Conservation (phyloP, 2,113 vertebrate species). For the Megaceryle torquata region DNA sequence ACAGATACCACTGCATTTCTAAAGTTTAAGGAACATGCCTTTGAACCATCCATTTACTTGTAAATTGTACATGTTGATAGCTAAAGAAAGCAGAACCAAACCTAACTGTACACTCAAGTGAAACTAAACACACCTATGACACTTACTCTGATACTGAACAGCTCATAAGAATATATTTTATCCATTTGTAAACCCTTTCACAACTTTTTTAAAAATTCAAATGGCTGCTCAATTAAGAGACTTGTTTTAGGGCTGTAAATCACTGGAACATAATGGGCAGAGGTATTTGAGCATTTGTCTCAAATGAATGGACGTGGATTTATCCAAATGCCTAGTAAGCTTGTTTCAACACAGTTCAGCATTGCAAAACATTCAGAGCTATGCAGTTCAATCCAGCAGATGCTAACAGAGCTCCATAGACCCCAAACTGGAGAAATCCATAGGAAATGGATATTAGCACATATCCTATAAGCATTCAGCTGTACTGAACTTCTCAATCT, state of each 20-base stretch:
- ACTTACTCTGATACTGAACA: not conserved
- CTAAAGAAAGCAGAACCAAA: not conserved
- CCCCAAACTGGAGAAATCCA: not conserved
- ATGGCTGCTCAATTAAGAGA: not conserved
- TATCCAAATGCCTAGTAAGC: conserved; percentile 12
- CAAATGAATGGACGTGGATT: conserved; percentile 1
- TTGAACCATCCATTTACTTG: not conserved
- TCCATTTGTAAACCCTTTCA: not conserved
- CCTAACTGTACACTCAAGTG: not conserved
- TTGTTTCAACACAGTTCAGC: not conserved
- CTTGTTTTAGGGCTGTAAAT: not conserved
- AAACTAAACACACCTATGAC: not conserved
- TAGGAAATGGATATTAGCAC: not conserved
- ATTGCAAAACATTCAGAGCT: not conserved
- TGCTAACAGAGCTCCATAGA: not conserved
- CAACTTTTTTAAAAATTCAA: not conserved
- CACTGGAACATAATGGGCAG: not conserved
- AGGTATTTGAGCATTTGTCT: not conserved
- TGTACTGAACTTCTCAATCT: not conserved
- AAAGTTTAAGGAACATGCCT: not conserved
- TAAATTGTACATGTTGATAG: not conserved
- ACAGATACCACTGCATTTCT: not conserved
- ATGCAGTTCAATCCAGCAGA: not conserved
- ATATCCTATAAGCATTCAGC: not conserved
- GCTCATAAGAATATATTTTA: not conserved